Conservation (phyloP, 2,113 vertebrate species). For the Gallinago jamesoni region DNA sequence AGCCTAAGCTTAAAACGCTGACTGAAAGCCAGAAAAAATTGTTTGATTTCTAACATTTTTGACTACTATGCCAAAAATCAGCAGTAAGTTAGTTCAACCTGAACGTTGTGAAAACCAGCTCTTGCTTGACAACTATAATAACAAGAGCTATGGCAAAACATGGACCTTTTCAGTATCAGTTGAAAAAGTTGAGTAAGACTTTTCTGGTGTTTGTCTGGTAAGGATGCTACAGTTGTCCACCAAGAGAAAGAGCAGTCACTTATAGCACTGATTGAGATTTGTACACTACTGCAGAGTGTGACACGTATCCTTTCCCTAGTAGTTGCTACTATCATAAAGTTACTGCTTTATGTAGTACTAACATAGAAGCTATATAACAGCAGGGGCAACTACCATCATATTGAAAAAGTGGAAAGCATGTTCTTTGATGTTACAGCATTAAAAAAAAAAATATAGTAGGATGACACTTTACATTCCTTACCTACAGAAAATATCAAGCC, state of each 20-base stretch:
- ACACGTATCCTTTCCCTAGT: not conserved
- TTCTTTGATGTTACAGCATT: not conserved
- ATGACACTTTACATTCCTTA: not conserved
- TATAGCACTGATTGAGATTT: not conserved
- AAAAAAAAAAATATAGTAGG: not conserved
- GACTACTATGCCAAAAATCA: not conserved
- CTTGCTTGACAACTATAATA: not conserved
- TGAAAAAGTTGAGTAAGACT: not conserved
- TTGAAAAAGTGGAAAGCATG: not conserved
- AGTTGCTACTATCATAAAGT: not conserved
- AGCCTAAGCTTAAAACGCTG: not conserved
- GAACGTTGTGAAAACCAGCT: not conserved
- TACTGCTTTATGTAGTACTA: not conserved
- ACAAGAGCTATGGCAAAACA: not conserved
- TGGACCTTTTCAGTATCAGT: not conserved
- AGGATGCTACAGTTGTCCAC: not conserved
- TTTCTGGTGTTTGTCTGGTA: not conserved
- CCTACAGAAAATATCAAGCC: not conserved
- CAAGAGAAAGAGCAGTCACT: not conserved
- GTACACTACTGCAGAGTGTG: fast-evolving
- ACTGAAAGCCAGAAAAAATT: not conserved
- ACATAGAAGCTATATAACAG: not conserved
- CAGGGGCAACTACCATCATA: not conserved
- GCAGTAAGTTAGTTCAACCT: not conserved
- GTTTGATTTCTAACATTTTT: not conserved